Conservation (phyloP, 2,888 invertebrate genomes). For the Nebria salina region DNA sequence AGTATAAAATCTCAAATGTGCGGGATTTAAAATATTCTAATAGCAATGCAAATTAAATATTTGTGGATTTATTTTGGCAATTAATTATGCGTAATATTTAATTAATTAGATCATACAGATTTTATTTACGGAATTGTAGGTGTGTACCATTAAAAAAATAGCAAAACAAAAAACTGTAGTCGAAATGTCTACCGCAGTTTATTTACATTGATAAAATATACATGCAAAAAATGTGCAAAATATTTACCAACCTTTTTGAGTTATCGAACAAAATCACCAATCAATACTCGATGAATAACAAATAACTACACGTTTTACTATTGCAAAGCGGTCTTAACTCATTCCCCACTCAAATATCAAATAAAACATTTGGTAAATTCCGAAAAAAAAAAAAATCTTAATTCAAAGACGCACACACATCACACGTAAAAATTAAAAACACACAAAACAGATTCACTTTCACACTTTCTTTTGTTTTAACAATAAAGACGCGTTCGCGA, state of each 20-base stretch:
- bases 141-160: not conserved
- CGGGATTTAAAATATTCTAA: too few species aligned
- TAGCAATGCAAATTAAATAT: too few species aligned
- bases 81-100: too few species aligned
- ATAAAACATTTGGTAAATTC: not conserved
- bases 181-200: not conserved
- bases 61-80: too few species aligned
- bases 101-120: too few species aligned
- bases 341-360: not conserved
- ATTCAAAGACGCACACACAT: slow-evolving; percentile 3
- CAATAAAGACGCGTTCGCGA: slow-evolving; percentile 15
- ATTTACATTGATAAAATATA: not conserved
- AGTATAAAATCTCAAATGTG: not conserved
- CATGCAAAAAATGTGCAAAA: not conserved
- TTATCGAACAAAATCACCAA: not conserved
- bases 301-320: not conserved
- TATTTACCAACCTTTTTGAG: not conserved
- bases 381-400: not conserved
- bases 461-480: slow-evolving; percentile 35
- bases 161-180: not conserved
- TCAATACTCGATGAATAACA: not conserved
- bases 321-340: not conserved
- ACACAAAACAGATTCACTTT: slow-evolving; percentile 32
- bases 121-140: too few species aligned
- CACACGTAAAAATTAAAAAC: slow-evolving; percentile 14